These are phyloP conservation scores for Hypocryptadius cinnamomeus DNA, from an alignment of 2,113 vertebrate species.

Conservation along the genomic window DNA sequence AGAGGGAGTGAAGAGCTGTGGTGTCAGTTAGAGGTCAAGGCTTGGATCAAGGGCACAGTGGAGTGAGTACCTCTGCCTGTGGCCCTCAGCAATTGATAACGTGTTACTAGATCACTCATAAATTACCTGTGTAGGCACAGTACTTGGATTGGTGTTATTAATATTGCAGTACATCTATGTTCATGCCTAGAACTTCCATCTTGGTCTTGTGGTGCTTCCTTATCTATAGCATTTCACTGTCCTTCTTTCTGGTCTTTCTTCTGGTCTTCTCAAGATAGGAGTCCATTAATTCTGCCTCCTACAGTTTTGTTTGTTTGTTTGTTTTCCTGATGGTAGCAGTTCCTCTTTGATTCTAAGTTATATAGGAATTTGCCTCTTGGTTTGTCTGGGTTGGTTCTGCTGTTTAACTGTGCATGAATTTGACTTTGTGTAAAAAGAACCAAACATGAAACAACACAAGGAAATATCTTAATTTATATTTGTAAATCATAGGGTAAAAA, in stretches of 20 bases:
- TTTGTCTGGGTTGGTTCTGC: background rate
- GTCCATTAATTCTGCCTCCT: background rate
- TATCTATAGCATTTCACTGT: background rate
- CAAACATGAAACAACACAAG: background rate
- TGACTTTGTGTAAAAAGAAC: background rate
- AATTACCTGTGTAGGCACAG: background rate
- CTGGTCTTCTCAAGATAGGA: background rate
- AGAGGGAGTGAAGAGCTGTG: rapidly evolving
- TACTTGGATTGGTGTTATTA: background rate
- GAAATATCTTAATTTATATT: background rate
- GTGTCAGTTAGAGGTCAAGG: background rate
- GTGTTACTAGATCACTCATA: background rate
- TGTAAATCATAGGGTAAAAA: background rate
- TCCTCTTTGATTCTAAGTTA: background rate
- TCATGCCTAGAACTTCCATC: background rate
- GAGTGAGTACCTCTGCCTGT: background rate
- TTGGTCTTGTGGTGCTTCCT: background rate
- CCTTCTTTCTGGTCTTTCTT: background rate
- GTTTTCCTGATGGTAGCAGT: background rate
- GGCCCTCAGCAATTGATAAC: background rate
- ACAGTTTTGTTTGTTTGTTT: background rate
- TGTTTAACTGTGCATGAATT: background rate
- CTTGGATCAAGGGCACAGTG: background rate
- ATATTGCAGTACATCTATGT: background rate
- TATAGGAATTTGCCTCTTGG: background rate